Evolutionary conservation across 2,113 vertebrate species (phyloP).

Genomic region (Gymnocephalus cernua): DNA sequence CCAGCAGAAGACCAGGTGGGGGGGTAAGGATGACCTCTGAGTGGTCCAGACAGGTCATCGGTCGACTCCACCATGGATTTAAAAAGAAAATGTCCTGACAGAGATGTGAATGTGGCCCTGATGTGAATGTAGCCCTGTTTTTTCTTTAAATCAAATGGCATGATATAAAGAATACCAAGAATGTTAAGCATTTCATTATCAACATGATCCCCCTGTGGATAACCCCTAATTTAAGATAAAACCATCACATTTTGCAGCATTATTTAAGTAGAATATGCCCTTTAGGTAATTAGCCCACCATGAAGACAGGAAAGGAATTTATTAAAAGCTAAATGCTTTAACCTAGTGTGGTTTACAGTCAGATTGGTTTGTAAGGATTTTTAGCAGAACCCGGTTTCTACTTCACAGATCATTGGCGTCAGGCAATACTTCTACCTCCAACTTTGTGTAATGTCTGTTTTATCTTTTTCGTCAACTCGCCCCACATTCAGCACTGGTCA

Average conservation of each 20-base stretch:
- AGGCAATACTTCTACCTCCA: neutral
- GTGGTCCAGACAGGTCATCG: conserved; percentile 49
- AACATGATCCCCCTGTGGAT: conserved; percentile 26
- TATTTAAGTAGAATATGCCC: conserved; percentile 26
- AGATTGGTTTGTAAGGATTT: neutral
- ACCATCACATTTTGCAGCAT: neutral
- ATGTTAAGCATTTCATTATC: conserved; percentile 35
- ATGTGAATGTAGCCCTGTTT: neutral
- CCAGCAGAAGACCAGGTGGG: conserved; percentile 57
- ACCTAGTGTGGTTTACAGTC: conserved; percentile 1
- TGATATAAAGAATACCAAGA: conserved; percentile 11
- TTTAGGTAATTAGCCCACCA: conserved; percentile 17
- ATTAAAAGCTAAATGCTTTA: conserved; percentile 24
- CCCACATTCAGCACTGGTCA: conserved; percentile 50
- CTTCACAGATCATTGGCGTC: neutral
- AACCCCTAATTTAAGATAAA: conserved; percentile 41
- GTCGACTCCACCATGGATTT: neutral
- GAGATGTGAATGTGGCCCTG: neutral
- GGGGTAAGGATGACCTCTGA: conserved; percentile 52
- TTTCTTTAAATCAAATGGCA: conserved; percentile 11
- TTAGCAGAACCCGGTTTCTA: neutral
- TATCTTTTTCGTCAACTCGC: conserved; percentile 29
- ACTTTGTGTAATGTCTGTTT: conserved; percentile 20
- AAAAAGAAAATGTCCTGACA: conserved; percentile 2
- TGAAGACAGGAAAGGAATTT: neutral